Evolutionary conservation across 2,888 invertebrate species (phyloP).

Genomic region (Macrophya annulata): DNA sequence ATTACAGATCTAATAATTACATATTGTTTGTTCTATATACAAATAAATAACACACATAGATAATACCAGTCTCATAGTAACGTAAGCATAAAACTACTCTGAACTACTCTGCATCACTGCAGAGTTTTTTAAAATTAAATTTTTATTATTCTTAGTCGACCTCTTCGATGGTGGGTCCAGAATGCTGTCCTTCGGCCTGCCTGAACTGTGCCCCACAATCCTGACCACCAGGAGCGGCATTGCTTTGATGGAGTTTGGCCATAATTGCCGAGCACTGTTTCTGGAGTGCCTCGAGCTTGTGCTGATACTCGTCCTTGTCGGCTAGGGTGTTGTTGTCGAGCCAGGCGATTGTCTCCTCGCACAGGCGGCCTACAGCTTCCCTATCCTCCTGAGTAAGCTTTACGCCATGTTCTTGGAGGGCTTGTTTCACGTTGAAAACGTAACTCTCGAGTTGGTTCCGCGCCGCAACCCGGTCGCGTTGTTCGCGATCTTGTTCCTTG

Average conservation of each 20-base stretch:
- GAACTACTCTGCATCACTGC: not conserved
- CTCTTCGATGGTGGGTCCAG: conserved; percentile 87
- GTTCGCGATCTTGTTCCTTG: conserved; percentile 85
- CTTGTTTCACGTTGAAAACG: conserved; percentile 86
- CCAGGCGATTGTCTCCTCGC: conserved; percentile 85
- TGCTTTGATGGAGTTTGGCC: conserved; percentile 81
- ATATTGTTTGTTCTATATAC: not conserved
- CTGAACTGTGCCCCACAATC: conserved; percentile 65
- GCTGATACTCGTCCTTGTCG: conserved; percentile 81
- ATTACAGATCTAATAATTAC: not conserved
- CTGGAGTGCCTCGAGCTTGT: conserved; percentile 79
- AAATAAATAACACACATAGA: not conserved
- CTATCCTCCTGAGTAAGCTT: conserved; percentile 84
- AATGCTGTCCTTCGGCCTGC: conserved; percentile 76
- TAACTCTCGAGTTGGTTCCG: conserved; percentile 89
- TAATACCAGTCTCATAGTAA: conserved; percentile 1
- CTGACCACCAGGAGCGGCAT: conserved; percentile 68
- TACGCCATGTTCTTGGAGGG: conserved; percentile 84
- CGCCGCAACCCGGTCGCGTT: conserved; percentile 81
- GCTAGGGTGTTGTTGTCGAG: conserved; percentile 85
- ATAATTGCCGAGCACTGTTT: conserved; percentile 82
- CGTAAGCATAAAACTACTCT: not conserved
- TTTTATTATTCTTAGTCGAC: conserved; percentile 84
- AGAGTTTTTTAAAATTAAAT: not conserved
- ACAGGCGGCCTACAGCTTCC: conserved; percentile 80